Percentiles rank a stretch among this genome's conserved stretches.
Conservation (phyloP, 2,113 vertebrate genomes). For the Felis chaus region DNA sequence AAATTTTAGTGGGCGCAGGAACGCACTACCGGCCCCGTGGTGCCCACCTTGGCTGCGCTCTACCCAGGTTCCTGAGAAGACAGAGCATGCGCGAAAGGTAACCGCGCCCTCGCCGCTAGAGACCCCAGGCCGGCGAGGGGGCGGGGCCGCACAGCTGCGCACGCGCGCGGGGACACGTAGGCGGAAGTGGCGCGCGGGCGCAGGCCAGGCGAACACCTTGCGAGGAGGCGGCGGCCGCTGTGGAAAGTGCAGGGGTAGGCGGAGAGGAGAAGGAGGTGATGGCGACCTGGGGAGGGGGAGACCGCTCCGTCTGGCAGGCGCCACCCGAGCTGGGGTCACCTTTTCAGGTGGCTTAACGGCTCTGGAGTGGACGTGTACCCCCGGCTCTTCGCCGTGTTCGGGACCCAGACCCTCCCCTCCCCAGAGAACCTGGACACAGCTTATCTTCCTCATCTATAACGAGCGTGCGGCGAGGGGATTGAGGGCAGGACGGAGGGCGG, state of each 20-base stretch:
- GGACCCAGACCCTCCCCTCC: not conserved
- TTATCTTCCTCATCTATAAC: accelerated
- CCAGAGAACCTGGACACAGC: not conserved
- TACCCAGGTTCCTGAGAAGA: accelerated
- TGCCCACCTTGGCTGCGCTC: accelerated
- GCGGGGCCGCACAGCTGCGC: not conserved
- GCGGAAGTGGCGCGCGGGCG: slow-evolving; percentile 62
- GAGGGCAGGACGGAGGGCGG: not conserved
- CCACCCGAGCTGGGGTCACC: not conserved
- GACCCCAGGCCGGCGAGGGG: accelerated
- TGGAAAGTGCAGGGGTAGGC: not conserved
- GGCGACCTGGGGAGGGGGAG: slow-evolving; percentile 19
- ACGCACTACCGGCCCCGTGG: accelerated
- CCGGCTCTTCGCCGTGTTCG: not conserved
- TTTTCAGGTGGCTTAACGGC: not conserved
- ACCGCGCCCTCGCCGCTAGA: accelerated
- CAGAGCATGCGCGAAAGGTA: not conserved
- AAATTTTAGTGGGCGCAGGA: not conserved
- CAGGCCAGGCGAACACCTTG: not conserved
- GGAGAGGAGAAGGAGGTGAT: slow-evolving; percentile 49
- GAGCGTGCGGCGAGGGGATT: not conserved
- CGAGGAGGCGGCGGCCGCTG: accelerated
- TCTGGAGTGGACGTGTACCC: not conserved
- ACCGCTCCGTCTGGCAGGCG: not conserved
- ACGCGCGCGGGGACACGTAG: slow-evolving; percentile 43